Conservation (phyloP, 2,113 vertebrate species). For the Synodontis membranacea region DNA sequence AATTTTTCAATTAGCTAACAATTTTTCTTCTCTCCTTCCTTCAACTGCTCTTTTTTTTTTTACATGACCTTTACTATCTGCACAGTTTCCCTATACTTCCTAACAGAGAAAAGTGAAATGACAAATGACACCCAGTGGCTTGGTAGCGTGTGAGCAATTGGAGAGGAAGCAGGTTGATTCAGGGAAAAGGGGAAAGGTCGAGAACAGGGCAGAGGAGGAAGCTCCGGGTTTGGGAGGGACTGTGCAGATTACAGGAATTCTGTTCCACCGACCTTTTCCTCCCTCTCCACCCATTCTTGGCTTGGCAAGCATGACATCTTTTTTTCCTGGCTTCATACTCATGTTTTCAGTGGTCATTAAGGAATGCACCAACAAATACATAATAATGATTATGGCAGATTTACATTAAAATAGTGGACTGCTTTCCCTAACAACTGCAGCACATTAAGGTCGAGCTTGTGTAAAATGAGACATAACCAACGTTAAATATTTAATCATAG, state of each 20-base stretch:
- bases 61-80: background rate
- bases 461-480: background rate
- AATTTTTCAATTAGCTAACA: background rate
- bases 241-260: conserved; percentile 68
- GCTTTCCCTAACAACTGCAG: background rate
- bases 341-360: conserved; percentile 15
- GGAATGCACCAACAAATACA: conserved; percentile 5
- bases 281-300: conserved; percentile 53
- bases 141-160: conserved; percentile 56
- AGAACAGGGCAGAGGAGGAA: conserved; percentile 59
- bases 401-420: background rate
- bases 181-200: conserved; percentile 58
- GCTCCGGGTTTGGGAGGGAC: conserved; percentile 56
- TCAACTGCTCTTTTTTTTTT: background rate
- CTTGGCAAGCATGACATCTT: conserved; percentile 32
- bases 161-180: conserved; percentile 56
- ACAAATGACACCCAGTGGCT: conserved; percentile 20
- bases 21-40: background rate
- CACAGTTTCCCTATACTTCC: background rate
- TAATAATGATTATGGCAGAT: background rate
- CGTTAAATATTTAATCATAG: background rate
- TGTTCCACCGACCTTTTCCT: conserved; percentile 65
- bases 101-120: background rate
- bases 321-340: conserved; percentile 47
- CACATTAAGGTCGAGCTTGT: background rate